Evolutionary conservation across 2,888 invertebrate genomes (phyloP).

Genomic region (Anthophora plumipes): DNA sequence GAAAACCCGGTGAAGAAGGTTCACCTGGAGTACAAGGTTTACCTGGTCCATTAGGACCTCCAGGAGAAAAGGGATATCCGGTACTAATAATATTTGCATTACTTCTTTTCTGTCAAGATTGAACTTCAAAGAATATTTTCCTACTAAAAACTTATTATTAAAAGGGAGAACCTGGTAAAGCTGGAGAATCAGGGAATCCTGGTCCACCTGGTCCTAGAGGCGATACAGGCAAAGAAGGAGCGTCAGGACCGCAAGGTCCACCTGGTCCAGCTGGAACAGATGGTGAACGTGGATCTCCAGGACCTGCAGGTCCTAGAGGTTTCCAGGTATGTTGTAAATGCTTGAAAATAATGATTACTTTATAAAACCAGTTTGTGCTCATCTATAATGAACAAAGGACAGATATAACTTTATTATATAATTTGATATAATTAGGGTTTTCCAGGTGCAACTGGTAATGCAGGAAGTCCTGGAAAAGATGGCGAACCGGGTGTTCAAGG

Average conservation of each 20-base stretch:
- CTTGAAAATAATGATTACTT: neutral
- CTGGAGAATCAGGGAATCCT: conserved; percentile 91
- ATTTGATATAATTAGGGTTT: conserved; percentile 86
- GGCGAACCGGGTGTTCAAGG: conserved; percentile 91
- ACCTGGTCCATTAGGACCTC: conserved; percentile 91
- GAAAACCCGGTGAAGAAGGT: conserved; percentile 93
- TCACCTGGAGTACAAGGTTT: conserved; percentile 92
- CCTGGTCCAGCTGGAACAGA: conserved; percentile 89
- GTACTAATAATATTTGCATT: conserved; percentile 83
- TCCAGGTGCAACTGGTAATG: conserved; percentile 90
- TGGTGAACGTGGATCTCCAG: conserved; percentile 91
- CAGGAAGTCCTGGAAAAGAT: conserved; percentile 92
- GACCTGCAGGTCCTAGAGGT: conserved; percentile 91
- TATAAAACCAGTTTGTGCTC: neutral
- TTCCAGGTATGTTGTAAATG: conserved; percentile 87
- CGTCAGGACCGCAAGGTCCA: conserved; percentile 89
- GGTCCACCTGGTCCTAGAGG: conserved; percentile 86
- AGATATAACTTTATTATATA: conserved; percentile 28
- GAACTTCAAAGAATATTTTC: neutral
- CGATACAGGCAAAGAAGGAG: conserved; percentile 85
- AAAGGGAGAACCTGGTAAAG: conserved; percentile 92
- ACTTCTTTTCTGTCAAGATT: neutral
- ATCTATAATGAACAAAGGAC: neutral
- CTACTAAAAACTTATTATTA: conserved; percentile 11
- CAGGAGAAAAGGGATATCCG: conserved; percentile 91